These are phyloP conservation scores for Xestoiulus laeticollis DNA, from an alignment of 2,888 invertebrate species.

Conservation along the genomic window DNA sequence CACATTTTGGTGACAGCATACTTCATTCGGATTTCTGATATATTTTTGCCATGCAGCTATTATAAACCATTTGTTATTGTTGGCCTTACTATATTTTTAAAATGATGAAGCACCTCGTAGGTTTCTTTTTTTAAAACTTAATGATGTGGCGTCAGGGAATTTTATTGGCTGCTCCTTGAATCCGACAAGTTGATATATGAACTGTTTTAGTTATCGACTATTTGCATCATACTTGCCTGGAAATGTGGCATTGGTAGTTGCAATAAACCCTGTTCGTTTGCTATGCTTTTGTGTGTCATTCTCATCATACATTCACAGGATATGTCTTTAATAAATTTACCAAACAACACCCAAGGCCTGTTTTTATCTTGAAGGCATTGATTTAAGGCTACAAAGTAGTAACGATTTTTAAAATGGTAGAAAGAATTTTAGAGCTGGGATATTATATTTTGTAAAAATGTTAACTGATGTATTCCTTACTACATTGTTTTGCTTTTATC, in stretches of 20 bases:
- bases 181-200: not conserved
- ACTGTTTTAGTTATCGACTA: not conserved
- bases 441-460: no score
- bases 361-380: no score
- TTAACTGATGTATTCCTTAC: no score
- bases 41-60: slow-evolving; percentile 29
- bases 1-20: not conserved
- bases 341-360: not conserved
- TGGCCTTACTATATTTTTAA: slow-evolving; percentile 14
- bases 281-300: slow-evolving; percentile 2
- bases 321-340: not conserved
- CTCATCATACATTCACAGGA: not conserved
- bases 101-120: not conserved
- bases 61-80: not conserved
- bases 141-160: not conserved
- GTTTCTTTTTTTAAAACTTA: slow-evolving; percentile 27
- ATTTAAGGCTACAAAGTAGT: no score
- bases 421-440: no score
- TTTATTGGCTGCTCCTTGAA: not conserved
- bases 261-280: slow-evolving; percentile 23
- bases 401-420: no score
- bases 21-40: not conserved
- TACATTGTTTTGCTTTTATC: no score
- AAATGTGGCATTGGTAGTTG: not conserved
- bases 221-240: slow-evolving; percentile 23